Conservation (phyloP, 2,797 vertebrate species). For the Bufotes viridis region DNA sequence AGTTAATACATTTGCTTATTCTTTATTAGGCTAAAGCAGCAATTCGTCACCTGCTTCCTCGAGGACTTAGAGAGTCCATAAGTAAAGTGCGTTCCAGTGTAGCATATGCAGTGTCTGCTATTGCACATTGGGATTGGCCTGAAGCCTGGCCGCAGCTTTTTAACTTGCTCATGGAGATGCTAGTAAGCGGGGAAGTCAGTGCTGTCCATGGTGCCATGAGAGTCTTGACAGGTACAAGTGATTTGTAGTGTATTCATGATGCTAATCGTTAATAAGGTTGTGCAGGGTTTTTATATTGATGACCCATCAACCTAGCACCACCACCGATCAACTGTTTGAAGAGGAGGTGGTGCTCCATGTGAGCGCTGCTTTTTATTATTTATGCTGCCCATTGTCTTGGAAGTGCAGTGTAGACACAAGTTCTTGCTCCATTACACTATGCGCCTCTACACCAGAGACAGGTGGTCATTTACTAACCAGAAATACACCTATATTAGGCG, state of each 20-base stretch:
- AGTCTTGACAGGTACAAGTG: constrained; percentile 89
- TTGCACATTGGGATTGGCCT: constrained; percentile 99
- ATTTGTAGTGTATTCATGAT: neutral
- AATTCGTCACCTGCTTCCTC: constrained; percentile 92
- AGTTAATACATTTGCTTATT: neutral
- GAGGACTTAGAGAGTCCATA: constrained; percentile 90
- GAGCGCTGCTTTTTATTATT: no score
- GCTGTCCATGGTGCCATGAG: constrained; percentile 98
- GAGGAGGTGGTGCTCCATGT: no score
- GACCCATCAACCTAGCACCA: no score
- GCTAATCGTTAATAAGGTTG: no score
- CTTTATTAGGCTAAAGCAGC: constrained; percentile 89
- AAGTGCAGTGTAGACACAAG: no score
- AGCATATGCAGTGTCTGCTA: constrained; percentile 94
- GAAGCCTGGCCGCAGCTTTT: constrained; percentile 98
- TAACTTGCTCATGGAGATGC: constrained; percentile 96
- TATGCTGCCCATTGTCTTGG: no score
- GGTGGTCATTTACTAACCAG: no score
- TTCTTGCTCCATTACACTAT: no score
- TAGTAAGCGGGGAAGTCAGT: constrained; percentile 93
- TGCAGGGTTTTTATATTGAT: no score
- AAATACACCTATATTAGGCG: no score
- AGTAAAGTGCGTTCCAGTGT: constrained; percentile 98
- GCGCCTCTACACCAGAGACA: no score
- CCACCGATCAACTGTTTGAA: no score